phyloP scores from a whole-genome alignment of 2,797 vertebrate genomes.

The Nyctalus aviator region DNA sequence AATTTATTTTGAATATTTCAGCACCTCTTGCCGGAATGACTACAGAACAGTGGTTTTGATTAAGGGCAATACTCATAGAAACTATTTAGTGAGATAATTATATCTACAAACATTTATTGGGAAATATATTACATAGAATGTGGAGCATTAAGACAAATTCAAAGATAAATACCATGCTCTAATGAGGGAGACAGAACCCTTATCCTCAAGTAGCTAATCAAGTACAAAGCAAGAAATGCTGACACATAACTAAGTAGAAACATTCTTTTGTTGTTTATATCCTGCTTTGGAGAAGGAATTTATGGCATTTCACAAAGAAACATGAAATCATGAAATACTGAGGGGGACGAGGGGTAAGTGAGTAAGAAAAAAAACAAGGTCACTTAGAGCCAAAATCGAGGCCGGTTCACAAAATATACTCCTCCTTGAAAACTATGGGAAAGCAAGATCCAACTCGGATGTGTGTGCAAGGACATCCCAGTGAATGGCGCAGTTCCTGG shows the following conservation, averaged over 20 bases:
- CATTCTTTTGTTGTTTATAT: constrained; percentile 60
- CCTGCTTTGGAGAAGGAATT: constrained; percentile 65
- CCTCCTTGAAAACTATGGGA: neutral
- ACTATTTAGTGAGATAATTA: constrained; percentile 55
- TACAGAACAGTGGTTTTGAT: constrained; percentile 59
- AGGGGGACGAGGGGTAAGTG: accelerated
- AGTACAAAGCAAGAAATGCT: constrained; percentile 55
- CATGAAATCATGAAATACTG: neutral
- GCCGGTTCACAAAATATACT: neutral
- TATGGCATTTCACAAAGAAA: constrained; percentile 69
- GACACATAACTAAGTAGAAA: constrained; percentile 47
- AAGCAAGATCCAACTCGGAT: neutral
- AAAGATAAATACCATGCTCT: constrained; percentile 58
- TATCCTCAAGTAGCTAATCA: constrained; percentile 64
- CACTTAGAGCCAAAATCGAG: neutral
- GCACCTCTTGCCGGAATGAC: constrained; percentile 37
- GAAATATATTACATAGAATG: neutral
- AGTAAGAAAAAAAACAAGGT: constrained; percentile 36
- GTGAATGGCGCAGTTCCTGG: neutral
- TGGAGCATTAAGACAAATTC: constrained; percentile 45
- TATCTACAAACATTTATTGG: constrained; percentile 65
- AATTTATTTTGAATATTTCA: constrained; percentile 39
- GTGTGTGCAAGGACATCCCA: neutral
- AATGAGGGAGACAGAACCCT: constrained; percentile 30
- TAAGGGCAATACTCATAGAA: neutral